Evolutionary conservation across 1,140 invertebrate genomes (phyloP).

Genomic region (Apis laboriosa): DNA sequence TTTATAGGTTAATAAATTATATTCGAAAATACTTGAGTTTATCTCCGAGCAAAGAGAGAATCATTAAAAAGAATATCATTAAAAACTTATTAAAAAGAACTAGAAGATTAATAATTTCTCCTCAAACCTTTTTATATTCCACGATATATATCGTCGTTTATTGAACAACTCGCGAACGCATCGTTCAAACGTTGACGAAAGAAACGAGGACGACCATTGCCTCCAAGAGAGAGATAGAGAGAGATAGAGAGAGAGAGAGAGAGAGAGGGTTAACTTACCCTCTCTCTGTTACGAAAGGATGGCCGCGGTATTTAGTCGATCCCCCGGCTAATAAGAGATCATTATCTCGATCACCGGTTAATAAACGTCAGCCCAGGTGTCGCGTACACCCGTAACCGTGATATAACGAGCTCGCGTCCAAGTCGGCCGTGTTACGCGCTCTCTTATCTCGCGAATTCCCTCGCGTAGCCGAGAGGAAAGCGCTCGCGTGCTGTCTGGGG

Average conservation of each 20-base stretch:
- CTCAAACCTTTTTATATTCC: too few relatives aligned
- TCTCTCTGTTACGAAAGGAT: too few relatives aligned
- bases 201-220: neutral
- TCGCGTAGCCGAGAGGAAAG: neutral
- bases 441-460: slow-evolving; percentile 23
- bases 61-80: too few relatives aligned
- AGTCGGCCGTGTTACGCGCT: neutral
- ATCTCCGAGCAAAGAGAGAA: too few relatives aligned
- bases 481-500: neutral
- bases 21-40: too few relatives aligned
- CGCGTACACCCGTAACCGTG: neutral
- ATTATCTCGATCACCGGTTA: slow-evolving; percentile 5
- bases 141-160: too few relatives aligned
- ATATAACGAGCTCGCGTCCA: slow-evolving; percentile 1
- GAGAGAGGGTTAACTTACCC: neutral
- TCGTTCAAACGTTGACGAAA: too few relatives aligned
- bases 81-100: too few relatives aligned
- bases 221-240: neutral
- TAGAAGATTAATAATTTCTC: too few relatives aligned
- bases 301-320: neutral
- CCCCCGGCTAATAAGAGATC: slow-evolving; percentile 14
- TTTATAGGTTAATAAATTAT: too few relatives aligned
- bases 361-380: slow-evolving; percentile 22
- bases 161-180: too few relatives aligned
- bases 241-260: neutral